phyloP scores from a whole-genome alignment of 2,888 invertebrate species.

The Ormyrus thymus region DNA sequence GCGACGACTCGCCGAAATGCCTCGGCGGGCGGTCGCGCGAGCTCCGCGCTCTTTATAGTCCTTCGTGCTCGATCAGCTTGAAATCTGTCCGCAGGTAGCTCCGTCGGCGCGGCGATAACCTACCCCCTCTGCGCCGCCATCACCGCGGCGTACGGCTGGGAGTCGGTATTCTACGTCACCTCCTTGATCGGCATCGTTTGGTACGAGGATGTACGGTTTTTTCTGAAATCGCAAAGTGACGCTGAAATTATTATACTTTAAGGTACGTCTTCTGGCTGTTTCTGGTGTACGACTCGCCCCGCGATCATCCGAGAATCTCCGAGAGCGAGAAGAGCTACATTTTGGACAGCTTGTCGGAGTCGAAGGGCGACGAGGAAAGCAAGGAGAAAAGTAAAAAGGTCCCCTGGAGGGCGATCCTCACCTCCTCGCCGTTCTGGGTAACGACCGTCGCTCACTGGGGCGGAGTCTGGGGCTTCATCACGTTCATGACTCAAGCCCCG shows the following conservation, averaged over 20 bases:
- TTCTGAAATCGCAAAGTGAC: background rate
- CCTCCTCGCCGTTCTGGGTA: constrained; percentile 80
- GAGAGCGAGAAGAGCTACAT: constrained; percentile 79
- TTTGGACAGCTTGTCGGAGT: constrained; percentile 76
- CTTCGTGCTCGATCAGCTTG: constrained; percentile 21
- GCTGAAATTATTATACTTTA: background rate
- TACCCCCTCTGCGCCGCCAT: constrained; percentile 84
- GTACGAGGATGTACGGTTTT: constrained; percentile 74
- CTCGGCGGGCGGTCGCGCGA: background rate
- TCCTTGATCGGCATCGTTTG: constrained; percentile 80
- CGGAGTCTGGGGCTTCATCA: constrained; percentile 82
- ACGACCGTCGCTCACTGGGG: constrained; percentile 81
- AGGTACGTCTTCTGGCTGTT: constrained; percentile 78
- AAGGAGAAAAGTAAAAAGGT: constrained; percentile 66
- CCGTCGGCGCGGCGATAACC: constrained; percentile 81
- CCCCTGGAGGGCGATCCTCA: constrained; percentile 80
- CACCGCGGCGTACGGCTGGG: constrained; percentile 82
- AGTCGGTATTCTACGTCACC: constrained; percentile 82
- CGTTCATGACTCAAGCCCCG: constrained; percentile 83
- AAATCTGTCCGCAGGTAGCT: constrained; percentile 76
- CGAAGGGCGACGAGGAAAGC: background rate
- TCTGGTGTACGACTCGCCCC: constrained; percentile 81
- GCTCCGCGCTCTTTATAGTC: background rate
- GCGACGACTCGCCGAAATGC: background rate
- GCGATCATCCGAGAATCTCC: constrained; percentile 81